phyloP scores from a whole-genome alignment of 2,797 vertebrate species.

The Paguma larvata region DNA sequence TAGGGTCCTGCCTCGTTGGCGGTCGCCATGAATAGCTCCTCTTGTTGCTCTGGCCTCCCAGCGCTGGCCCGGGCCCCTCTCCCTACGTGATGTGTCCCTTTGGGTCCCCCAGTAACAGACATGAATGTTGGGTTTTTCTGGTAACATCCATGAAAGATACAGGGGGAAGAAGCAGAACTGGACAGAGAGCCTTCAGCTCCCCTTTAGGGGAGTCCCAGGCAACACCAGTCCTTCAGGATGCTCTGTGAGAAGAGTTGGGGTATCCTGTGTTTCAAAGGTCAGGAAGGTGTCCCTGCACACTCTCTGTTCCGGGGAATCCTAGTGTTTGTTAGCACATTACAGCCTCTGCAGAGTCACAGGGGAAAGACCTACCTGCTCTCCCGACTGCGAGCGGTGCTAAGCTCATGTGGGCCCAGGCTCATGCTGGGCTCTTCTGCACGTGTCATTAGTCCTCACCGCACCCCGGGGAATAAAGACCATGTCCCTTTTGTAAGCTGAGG shows the following conservation, averaged over 20 bases:
- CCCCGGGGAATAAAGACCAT: background rate
- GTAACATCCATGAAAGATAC: background rate
- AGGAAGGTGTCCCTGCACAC: background rate
- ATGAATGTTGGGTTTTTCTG: background rate
- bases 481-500: background rate
- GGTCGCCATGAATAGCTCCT: fast-evolving
- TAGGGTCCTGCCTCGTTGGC: background rate
- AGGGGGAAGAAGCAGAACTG: too few species aligned
- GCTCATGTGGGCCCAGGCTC: background rate
- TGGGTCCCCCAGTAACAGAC: background rate
- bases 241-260: background rate
- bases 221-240: background rate
- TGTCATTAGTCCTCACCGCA: background rate
- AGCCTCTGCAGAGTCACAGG: background rate
- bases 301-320: fast-evolving
- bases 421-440: background rate
- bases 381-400: background rate
- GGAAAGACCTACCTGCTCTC: too few species aligned
- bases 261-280: background rate
- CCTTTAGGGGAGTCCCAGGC: background rate
- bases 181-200: background rate
- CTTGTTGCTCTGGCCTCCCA: background rate
- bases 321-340: fast-evolving
- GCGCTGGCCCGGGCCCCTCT: background rate
- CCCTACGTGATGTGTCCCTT: background rate